These are phyloP conservation scores for mouse (Mus musculus) DNA, from an alignment of 2,113 vertebrate species.

Conservation along the genomic window DNA sequence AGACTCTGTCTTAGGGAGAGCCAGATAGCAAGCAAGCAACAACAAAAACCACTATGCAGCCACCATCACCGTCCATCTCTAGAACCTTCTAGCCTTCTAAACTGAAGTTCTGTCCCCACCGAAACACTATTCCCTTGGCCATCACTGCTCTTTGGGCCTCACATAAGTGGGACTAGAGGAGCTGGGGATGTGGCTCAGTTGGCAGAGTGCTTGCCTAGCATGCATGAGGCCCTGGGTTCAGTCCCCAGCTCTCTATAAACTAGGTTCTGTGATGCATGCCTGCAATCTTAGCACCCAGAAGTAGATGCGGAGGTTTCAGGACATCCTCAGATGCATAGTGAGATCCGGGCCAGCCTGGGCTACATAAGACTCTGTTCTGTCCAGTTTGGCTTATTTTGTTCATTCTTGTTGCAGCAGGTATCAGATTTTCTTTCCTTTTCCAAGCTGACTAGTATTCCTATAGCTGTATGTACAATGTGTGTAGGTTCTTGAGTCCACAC, in stretches of 20 bases:
- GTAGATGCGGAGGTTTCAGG: no score
- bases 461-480: background rate
- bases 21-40: background rate
- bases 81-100: background rate
- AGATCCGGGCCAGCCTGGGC: background rate
- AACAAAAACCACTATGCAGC: background rate
- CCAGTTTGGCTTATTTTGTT: background rate
- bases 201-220: background rate
- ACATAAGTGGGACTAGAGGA: background rate
- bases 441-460: background rate
- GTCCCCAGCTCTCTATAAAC: background rate
- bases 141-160: background rate
- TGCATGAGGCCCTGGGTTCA: background rate
- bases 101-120: no score
- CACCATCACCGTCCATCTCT: background rate
- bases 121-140: no score
- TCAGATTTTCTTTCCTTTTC: background rate
- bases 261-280: background rate
- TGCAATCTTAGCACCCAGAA: background rate
- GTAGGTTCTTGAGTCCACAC: background rate
- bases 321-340: background rate
- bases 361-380: background rate
- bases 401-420: rapidly evolving
- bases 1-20: background rate
- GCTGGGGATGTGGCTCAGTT: background rate